phyloP scores from a whole-genome alignment of 2,113 vertebrate genomes.

The Riparia riparia region DNA sequence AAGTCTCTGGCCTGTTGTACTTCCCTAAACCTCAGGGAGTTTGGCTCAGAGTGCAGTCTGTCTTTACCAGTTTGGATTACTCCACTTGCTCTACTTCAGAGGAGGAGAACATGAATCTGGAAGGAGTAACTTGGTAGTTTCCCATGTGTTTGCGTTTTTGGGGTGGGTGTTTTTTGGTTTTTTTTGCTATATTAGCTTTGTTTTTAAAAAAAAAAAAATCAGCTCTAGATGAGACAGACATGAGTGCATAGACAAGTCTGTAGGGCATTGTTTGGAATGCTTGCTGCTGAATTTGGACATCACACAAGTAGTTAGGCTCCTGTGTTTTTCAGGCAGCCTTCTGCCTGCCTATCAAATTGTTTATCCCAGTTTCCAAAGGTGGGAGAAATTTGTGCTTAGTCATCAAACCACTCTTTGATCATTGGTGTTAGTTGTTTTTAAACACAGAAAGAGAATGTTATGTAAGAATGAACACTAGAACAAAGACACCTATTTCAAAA shows the following conservation, averaged over 20 bases:
- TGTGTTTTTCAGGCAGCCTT: neutral
- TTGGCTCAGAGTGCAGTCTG: neutral
- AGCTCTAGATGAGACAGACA: neutral
- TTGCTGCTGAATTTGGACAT: neutral
- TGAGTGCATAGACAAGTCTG: neutral
- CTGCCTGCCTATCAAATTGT: neutral
- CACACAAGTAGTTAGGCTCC: neutral
- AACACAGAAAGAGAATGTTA: neutral
- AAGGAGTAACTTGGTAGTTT: neutral
- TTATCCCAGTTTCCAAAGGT: neutral
- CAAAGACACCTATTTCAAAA: neutral
- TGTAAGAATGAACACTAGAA: neutral
- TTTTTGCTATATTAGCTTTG: neutral
- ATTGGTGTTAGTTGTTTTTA: neutral
- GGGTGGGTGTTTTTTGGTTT: neutral
- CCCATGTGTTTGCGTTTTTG: neutral
- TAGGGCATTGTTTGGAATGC: neutral
- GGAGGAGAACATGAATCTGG: neutral
- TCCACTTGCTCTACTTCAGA: fast-evolving
- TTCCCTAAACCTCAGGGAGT: neutral
- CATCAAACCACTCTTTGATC: neutral
- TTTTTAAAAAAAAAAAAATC: neutral
- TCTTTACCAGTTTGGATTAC: neutral
- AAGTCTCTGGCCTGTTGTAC: neutral
- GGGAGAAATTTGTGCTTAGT: neutral